These are phyloP conservation scores for Listrodromus nycthemerus DNA, from an alignment of 2,888 invertebrate genomes.

Conservation along the genomic window DNA sequence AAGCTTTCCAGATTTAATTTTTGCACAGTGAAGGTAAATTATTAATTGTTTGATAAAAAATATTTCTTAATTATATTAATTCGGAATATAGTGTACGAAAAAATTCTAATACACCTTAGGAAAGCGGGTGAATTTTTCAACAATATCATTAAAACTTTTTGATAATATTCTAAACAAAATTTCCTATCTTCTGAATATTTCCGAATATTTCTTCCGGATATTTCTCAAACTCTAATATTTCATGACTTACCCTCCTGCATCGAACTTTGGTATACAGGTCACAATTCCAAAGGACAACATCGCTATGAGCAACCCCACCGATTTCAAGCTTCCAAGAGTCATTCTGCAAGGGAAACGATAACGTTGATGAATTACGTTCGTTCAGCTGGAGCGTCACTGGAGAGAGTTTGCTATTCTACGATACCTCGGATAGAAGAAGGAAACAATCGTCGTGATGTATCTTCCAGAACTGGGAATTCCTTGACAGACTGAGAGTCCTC, in stretches of 20 bases:
- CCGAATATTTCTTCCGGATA: too few species aligned
- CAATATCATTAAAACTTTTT: too few species aligned
- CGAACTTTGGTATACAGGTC: slow-evolving; percentile 79
- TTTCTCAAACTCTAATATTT: too few species aligned
- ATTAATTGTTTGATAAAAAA: too few species aligned
- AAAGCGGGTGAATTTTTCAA: too few species aligned
- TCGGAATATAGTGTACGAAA: too few species aligned
- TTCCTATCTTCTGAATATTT: neutral
- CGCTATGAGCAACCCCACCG: slow-evolving; percentile 54
- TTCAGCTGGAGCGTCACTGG: neutral
- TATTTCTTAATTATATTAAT: too few species aligned
- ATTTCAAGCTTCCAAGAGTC: slow-evolving; percentile 61
- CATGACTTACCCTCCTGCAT: slow-evolving; percentile 80
- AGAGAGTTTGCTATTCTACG: neutral
- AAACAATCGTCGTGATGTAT: slow-evolving; percentile 18
- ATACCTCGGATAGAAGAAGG: slow-evolving; percentile 37
- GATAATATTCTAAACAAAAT: too few species aligned
- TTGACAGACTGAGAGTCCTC: slow-evolving; percentile 72
- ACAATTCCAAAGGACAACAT: slow-evolving; percentile 68
- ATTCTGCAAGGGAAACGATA: slow-evolving; percentile 61
- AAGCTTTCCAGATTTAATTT: neutral
- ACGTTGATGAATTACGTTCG: slow-evolving; percentile 12
- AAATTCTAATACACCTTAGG: too few species aligned
- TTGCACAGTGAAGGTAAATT: too few species aligned
- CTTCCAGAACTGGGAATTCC: slow-evolving; percentile 51